Base-by-base conservation (phyloP, 2,113 vertebrate genomes). In the Corynorhinus townsendii region DNA sequence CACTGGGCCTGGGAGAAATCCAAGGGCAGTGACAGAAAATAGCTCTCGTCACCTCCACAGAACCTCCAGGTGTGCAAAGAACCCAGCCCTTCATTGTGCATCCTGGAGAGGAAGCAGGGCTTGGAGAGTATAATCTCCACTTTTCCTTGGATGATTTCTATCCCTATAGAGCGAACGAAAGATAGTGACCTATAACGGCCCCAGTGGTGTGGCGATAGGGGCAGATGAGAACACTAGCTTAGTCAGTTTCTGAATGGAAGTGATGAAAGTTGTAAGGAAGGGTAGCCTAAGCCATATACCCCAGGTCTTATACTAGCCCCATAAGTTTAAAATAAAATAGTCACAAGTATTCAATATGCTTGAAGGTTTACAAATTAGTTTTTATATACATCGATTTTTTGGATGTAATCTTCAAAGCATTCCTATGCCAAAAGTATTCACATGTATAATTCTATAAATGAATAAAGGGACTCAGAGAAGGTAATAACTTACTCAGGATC, bases 11-110 rank as follows among this genome's bases (percentile, higher is more conserved):
- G 43, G 40, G 52, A 94, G 20, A 76, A 68, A 79, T 86, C 84
- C 75, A 97, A 87, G 7, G 11, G 24, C 90, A 88, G 24, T 64
- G 84, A 66, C 40, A 49, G 49, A 87, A 95, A 95, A 77, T 15
- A 88, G 45, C 28, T 86, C 35, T 82, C 59, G 69, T 47, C 79
- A 81, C 14, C 17, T 43, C 59, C 64, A 17, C 30, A 45, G 64
- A 12, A 40, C 10, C 52, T 73, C 81, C 20, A 40, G 17, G 3
- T 47, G 10, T 68, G 40, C 17, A 71, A 77, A 71, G 26, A 95
- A 30, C 9, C 11, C 66, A 90, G 24, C 15, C 35, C 20, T 54
- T 81, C 71, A 10, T 12, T 68, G 8, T 11, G 11, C 4, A 73
- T 81, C 28, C 45, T 33, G 4, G 4, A 49, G 22, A 75, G 49